Evolutionary conservation across 2,888 invertebrate genomes (phyloP).

Genomic region (Rhingia campestris): DNA sequence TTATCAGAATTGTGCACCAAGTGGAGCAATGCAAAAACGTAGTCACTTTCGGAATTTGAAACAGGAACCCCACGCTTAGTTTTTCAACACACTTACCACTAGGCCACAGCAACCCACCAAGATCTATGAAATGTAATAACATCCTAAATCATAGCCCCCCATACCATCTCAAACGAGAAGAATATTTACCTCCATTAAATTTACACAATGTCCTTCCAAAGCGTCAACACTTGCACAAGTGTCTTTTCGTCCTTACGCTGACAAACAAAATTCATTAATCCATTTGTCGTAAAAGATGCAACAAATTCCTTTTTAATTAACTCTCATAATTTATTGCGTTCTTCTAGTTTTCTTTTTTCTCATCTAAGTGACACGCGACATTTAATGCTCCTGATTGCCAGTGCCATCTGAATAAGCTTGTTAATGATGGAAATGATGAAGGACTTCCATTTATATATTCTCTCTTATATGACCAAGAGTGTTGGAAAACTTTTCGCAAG

Average conservation of each 20-base stretch:
- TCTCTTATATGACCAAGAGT: constrained; percentile 16
- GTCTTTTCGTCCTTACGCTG: not conserved
- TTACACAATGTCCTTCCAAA: not conserved
- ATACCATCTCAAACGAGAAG: not conserved
- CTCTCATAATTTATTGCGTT: constrained; percentile 4
- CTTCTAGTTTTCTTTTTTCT: constrained; percentile 10
- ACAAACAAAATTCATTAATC: constrained; percentile 11
- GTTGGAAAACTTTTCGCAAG: constrained; percentile 47
- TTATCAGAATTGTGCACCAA: too few species aligned
- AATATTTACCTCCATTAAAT: not conserved
- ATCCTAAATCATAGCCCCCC: too few species aligned
- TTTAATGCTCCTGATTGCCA: constrained; percentile 51
- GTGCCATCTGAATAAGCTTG: constrained; percentile 57
- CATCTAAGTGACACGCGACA: constrained; percentile 49
- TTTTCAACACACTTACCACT: too few species aligned
- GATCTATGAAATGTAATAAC: too few species aligned
- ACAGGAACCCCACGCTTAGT: too few species aligned
- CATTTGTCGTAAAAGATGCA: constrained; percentile 15
- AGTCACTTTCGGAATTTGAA: too few species aligned
- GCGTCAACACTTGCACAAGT: not conserved
- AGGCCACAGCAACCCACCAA: too few species aligned
- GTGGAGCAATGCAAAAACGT: too few species aligned
- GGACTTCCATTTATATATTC: constrained; percentile 38
- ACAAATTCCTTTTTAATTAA: constrained; percentile 19
- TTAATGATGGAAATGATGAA: constrained; percentile 63